Evolutionary conservation across 2,113 vertebrate species (phyloP).

Genomic region (Hiodon tergisus): DNA sequence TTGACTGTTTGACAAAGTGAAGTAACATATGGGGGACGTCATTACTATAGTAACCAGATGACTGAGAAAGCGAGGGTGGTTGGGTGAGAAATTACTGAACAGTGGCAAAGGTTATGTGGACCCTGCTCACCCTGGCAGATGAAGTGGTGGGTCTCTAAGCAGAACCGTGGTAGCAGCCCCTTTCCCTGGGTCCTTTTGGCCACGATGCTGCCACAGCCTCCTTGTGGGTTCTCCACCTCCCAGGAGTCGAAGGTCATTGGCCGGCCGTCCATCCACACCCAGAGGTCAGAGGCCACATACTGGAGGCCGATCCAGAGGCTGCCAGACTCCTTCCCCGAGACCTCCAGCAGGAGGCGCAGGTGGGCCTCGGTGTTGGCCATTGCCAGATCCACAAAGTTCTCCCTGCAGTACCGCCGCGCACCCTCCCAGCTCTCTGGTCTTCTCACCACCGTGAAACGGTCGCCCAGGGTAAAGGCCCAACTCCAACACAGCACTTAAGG

Average conservation of each 20-base stretch:
- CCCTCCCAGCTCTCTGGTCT: neutral
- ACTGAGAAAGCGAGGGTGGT: too few species aligned
- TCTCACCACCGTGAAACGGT: neutral
- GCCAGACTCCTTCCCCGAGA: neutral
- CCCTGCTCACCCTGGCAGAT: conserved; percentile 12
- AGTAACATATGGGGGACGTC: too few species aligned
- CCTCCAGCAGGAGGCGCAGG: neutral
- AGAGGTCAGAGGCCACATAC: neutral
- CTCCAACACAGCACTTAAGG: neutral
- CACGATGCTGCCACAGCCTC: conserved; percentile 5
- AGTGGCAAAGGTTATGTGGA: too few species aligned
- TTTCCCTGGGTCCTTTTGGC: neutral
- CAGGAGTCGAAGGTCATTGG: conserved; percentile 1
- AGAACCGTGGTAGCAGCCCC: neutral
- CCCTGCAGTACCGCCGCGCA: neutral
- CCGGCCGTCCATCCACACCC: conserved; percentile 11
- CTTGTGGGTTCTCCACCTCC: neutral
- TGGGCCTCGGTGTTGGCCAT: neutral
- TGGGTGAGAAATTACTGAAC: too few species aligned
- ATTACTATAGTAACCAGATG: too few species aligned
- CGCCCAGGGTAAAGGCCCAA: neutral
- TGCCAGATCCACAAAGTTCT: conserved; percentile 10
- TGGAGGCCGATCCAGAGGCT: conserved; percentile 13
- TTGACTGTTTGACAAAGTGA: too few species aligned
- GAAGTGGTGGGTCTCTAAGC: neutral